Base-by-base conservation (phyloP, 1,140 invertebrate species). In the Trichonephila clavipes region DNA sequence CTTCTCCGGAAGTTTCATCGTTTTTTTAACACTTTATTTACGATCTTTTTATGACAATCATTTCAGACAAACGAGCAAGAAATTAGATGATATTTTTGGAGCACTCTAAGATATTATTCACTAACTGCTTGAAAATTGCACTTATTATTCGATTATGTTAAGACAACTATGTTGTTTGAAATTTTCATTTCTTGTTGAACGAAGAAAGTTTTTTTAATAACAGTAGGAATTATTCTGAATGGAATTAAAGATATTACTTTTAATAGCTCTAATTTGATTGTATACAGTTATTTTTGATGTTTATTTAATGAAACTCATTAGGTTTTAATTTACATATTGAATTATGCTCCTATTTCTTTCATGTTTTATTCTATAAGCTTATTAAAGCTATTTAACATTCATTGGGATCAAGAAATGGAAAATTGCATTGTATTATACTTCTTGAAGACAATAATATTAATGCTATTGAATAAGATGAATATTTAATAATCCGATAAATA, bases 11-110 rank as follows among this genome's bases (percentile, higher is more conserved):
- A 83, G 44, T 83, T 83, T 83, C 82, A 83, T 58, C 24, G 44
- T 83, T 83, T 83, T 40, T 83, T 83, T 83, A 83, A 83, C 82
- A 59, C 82, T 83, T 51, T 83, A 83, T 83, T 83, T 83, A 83
- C 51, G 82, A n/a, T n/a, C 40, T 83, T 83, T 83, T 83, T 83
- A 83, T 83, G 40, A 24, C 82, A 51, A 59, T 58, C 82, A 44
- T 83, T 83, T 58, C 51, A 83, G 82, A 58, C 21, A 59, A 83
- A 83, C 82, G 82, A 83, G 44, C 12, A 59, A 19, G 44, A 51
- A 83, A 83, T 83, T 83, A 59, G 82, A 51, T 83, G 82, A 83
- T 83, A 58, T 83, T 83, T 83, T 51, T 58, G 21, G 58, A 83
- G 82, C 19, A 58, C 82, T 83, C 51, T n/a, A 12, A n/a, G 82